phyloP scores from a whole-genome alignment of 2,113 vertebrate species.

The Oreamnos americanus region DNA sequence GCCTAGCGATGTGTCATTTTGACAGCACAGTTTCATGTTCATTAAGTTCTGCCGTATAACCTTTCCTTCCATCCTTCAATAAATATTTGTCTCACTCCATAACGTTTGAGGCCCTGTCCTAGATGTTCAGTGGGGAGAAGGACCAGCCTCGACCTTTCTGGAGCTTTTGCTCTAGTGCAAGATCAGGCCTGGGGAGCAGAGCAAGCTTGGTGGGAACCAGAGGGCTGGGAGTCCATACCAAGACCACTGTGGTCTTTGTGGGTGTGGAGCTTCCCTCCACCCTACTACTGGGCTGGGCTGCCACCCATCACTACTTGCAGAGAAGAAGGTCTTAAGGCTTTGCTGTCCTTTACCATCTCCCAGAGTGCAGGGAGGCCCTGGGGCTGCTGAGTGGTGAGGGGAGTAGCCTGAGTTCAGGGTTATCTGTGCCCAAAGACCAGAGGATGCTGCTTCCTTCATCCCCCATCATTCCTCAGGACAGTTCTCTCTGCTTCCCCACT shows the following conservation, averaged over 20 bases:
- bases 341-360: neutral
- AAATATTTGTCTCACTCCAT: neutral
- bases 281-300: rapidly evolving
- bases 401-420: neutral
- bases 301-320: rapidly evolving
- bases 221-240: neutral
- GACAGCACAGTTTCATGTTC: neutral
- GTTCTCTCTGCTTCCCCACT: neutral
- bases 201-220: neutral
- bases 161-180: neutral
- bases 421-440: neutral
- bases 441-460: rapidly evolving
- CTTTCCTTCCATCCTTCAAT: neutral
- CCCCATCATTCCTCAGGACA: neutral
- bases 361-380: neutral
- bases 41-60: neutral
- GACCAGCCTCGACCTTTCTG: neutral
- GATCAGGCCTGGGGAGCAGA: neutral
- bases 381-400: neutral
- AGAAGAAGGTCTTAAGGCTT: neutral
- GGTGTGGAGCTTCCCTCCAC: neutral
- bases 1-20: constrained; percentile 5
- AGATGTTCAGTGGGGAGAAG: neutral
- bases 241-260: neutral
- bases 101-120: neutral